Evolutionary conservation across 2,797 vertebrate species (phyloP).

Genomic region (Oreochromis mossambicus): DNA sequence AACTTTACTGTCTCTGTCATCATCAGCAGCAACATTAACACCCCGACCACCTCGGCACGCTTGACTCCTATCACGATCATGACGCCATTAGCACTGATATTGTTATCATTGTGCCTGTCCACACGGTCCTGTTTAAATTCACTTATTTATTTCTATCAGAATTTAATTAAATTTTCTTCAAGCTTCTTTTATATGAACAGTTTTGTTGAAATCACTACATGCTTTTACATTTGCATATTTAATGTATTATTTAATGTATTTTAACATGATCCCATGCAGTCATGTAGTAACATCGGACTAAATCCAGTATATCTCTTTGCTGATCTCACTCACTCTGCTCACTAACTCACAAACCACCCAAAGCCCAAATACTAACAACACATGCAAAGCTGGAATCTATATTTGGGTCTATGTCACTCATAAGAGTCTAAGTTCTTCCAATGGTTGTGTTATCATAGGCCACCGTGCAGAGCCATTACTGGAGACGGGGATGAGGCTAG

Average conservation of each 20-base stretch:
- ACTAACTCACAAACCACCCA: background rate
- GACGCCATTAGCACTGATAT: background rate
- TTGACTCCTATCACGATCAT: background rate
- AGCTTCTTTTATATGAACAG: background rate
- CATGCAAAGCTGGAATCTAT: background rate
- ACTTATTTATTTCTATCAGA: background rate
- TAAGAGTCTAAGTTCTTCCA: background rate
- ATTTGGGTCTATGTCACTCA: background rate
- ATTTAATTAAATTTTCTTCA: background rate
- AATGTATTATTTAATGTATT: background rate
- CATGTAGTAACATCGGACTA: background rate
- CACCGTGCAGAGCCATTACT: constrained; percentile 77
- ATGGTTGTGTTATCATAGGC: constrained; percentile 56
- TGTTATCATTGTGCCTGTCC: background rate
- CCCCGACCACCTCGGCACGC: background rate
- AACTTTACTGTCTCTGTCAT: background rate
- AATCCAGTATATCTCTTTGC: background rate
- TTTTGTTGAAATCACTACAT: background rate
- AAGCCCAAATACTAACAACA: background rate
- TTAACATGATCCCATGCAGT: background rate
- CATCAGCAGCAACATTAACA: background rate
- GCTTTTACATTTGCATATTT: background rate
- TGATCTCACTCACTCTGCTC: background rate
- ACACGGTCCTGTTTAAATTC: background rate
- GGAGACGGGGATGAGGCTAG: constrained; percentile 84